Evolutionary conservation across 2,797 vertebrate genomes (phyloP), one percentile per base, ranked within the genome.

Genomic region (Prionace glauca): DNA sequence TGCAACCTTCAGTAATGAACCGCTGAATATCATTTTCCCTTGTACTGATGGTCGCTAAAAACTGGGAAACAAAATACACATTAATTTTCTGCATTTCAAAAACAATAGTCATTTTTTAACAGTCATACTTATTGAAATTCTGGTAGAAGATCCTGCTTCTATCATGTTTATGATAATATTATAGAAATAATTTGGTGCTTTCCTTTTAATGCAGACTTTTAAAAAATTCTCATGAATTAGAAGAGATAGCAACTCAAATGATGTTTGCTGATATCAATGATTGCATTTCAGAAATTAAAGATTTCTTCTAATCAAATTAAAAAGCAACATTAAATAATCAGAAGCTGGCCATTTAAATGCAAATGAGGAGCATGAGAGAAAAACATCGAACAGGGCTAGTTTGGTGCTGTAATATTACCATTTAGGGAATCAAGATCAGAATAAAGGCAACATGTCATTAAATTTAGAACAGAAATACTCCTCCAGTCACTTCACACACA

Each of bases 21-120:
- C 98, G 97, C 97, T 99, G 99, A 97, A 99, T 99, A 95, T 99
- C 99, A 95, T 97, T 98, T 97, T 99, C 99, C 69, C 98, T 98
- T n/a, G 98, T 98, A 0, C 97, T 98, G 95, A 99, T 98, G 0
- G 98, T 98, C 97, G 98, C 98, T 97, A 99, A 5, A 50, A 98
- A 99, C 99, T 99, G 96, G 95, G 95, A 71, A 24, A 26, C 74
- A 91, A 67, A 26, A 95, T 4, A 50, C 41, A 72, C 45, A 41
- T 45, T 3, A 94, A 72, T 72, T 29, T 95, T 94, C 8, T 74
- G 26, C 20, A 50, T 77, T 60, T 56, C 2, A 77, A 60, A 77
- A n/a, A 8, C 24, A 56, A 60, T 26, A 77, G 50, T 20, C 60
- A 92, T 95, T 77, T 95, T 24, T 8, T n/a, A 56, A 12, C 14